A percentile compares a stretch with the other conserved stretches of the same genome.
phyloP scores from a whole-genome alignment of 35 echinoderm and acorn worm species.

The Eucidaris tribuloides region DNA sequence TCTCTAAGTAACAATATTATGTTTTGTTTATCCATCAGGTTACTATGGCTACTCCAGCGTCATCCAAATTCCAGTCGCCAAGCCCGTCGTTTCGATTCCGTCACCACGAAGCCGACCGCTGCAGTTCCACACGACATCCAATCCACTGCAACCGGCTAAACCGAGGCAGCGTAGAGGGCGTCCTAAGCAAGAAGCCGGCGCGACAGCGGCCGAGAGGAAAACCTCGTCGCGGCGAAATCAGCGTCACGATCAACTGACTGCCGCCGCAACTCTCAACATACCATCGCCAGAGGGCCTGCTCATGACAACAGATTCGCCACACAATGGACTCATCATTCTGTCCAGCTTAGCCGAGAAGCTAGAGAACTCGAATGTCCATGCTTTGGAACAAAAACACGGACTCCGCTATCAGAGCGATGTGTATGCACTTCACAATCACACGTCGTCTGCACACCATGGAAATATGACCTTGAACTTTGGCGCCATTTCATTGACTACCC shows the following conservation, averaged over 20 bases:
- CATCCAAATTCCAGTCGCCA: constrained; percentile 8
- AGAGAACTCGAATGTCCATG: neutral
- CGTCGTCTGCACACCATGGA: neutral
- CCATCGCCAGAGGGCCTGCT: constrained; percentile 15
- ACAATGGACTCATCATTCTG: constrained; percentile 3
- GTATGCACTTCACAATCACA: neutral
- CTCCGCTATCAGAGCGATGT: constrained; percentile 3
- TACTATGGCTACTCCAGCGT: constrained; percentile 30
- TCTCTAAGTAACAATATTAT: no score
- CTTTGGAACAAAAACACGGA: neutral
- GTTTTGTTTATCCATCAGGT: no score
- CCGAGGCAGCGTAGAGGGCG: constrained; percentile 8
- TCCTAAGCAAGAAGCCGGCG: neutral
- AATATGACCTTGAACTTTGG: constrained; percentile 3
- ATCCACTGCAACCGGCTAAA: constrained; percentile 11
- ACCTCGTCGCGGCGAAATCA: neutral
- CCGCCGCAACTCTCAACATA: constrained; percentile 21
- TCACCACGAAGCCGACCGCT: constrained; percentile 22
- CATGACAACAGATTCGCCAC: constrained; percentile 17
- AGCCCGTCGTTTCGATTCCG: neutral
- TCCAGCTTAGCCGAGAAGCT: constrained; percentile 10
- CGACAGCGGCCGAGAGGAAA: neutral
- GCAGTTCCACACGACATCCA: constrained; percentile 41
- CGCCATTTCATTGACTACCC: neutral
- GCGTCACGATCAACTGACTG: neutral